Percentiles rank a stretch among this genome's conserved stretches.
Conservation (phyloP, 2,888 invertebrate species). For the Odontomyia ornata region DNA sequence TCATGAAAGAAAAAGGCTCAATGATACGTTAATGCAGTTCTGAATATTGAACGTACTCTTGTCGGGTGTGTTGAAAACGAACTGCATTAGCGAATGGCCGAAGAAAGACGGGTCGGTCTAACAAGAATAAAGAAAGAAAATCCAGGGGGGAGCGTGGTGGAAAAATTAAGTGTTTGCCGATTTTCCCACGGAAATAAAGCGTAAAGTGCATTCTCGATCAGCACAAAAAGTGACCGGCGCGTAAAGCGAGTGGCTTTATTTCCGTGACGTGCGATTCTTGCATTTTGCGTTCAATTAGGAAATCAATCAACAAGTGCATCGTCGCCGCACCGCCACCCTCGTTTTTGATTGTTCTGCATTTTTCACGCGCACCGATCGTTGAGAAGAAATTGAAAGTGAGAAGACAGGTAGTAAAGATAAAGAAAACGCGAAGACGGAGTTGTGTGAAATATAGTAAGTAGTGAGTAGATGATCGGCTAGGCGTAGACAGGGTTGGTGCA, state of each 20-base stretch:
- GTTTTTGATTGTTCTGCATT: background rate
- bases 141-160: slow-evolving; percentile 20
- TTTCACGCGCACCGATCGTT: background rate
- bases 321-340: slow-evolving; percentile 36
- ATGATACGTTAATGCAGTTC: background rate
- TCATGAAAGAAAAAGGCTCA: too few relatives aligned
- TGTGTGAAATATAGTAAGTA: background rate
- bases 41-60: slow-evolving; percentile 17
- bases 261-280: background rate
- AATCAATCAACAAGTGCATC: slow-evolving; percentile 40
- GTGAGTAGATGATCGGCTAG: background rate
- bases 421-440: background rate
- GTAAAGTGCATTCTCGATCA: slow-evolving; percentile 17
- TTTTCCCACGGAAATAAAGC: slow-evolving; percentile 12
- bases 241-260: background rate
- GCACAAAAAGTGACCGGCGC: too few relatives aligned
- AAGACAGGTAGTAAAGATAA: too few relatives aligned
- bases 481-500: background rate
- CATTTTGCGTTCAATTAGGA: slow-evolving; percentile 8
- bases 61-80: slow-evolving; percentile 3
- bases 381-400: too few relatives aligned
- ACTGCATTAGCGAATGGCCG: slow-evolving; percentile 36
- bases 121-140: slow-evolving; percentile 26
- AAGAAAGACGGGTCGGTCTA: slow-evolving; percentile 15
- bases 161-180: slow-evolving; percentile 26